phyloP scores from a whole-genome alignment of 2,797 vertebrate genomes.

The Dendrocincla tyrannina region DNA sequence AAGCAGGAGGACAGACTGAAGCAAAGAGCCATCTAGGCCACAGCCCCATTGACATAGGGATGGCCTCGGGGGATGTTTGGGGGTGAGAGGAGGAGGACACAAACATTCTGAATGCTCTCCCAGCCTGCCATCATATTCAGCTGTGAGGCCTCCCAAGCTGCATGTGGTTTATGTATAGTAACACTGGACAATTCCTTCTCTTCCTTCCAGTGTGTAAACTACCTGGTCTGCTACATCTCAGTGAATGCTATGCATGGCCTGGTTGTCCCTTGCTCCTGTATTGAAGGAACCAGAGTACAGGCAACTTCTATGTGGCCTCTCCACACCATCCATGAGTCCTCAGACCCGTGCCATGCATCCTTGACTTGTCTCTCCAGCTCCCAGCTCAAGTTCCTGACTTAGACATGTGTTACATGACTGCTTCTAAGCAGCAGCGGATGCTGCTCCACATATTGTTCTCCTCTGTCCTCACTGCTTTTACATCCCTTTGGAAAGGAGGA shows the following conservation, averaged over 20 bases:
- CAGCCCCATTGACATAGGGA: not conserved
- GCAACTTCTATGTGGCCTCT: not conserved
- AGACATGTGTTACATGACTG: not conserved
- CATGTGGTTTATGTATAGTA: not conserved
- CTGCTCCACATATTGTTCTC: not conserved
- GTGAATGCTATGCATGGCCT: not conserved
- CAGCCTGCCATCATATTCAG: not conserved
- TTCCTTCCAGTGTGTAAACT: not conserved
- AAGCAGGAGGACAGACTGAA: not conserved
- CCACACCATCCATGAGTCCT: not conserved
- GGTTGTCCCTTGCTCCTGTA: not conserved
- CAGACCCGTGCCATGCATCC: not conserved
- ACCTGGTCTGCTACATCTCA: not conserved
- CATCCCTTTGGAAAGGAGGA: not conserved
- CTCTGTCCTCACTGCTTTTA: not conserved
- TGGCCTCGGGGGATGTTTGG: rapidly evolving
- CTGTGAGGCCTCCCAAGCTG: not conserved
- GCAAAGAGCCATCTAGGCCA: not conserved
- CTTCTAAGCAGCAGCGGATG: not conserved
- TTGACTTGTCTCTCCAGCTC: not conserved
- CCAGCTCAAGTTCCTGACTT: not conserved
- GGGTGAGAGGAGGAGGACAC: not conserved
- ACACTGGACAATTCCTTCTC: not conserved
- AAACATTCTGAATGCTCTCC: not conserved
- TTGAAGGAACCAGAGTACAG: not conserved